Percentiles rank a stretch among this genome's conserved stretches.
Evolutionary conservation across 2,888 invertebrate species (phyloP).

Genomic region (Eilema sororculum): DNA sequence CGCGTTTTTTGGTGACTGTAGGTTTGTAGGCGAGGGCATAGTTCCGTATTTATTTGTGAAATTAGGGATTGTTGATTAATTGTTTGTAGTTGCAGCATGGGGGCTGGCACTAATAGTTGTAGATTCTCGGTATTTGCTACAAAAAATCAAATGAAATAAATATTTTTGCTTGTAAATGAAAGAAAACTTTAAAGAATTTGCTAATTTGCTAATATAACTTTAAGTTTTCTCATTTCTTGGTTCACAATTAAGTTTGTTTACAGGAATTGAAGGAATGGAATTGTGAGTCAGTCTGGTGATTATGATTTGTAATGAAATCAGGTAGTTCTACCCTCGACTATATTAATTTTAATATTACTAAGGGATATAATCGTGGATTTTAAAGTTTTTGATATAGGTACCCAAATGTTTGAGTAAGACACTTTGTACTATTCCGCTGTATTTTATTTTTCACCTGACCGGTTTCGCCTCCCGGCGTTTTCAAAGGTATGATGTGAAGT

Average conservation of each 20-base stretch:
- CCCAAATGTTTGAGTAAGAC: no score
- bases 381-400: no score
- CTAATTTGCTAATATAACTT: neutral
- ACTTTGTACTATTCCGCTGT: no score
- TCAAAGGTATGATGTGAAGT: no score
- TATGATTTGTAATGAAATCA: neutral
- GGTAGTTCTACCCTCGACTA: no score
- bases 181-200: neutral
- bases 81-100: constrained; percentile 6
- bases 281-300: neutral
- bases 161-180: neutral
- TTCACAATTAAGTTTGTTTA: neutral
- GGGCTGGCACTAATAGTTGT: constrained; percentile 5
- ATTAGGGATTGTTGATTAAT: constrained; percentile 23
- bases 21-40: constrained; percentile 16
- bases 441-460: no score
- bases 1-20: constrained; percentile 28
- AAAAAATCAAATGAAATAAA: neutral
- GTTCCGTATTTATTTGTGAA: constrained; percentile 15
- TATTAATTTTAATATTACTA: no score
- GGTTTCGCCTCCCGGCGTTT: no score
- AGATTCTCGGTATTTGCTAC: neutral
- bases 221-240: neutral
- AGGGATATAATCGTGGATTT: no score
- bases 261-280: neutral